Evolutionary conservation across 2,888 invertebrate genomes (phyloP), one percentile per base, ranked within the genome.

Genomic region (Sarcophaga subvicina): DNA sequence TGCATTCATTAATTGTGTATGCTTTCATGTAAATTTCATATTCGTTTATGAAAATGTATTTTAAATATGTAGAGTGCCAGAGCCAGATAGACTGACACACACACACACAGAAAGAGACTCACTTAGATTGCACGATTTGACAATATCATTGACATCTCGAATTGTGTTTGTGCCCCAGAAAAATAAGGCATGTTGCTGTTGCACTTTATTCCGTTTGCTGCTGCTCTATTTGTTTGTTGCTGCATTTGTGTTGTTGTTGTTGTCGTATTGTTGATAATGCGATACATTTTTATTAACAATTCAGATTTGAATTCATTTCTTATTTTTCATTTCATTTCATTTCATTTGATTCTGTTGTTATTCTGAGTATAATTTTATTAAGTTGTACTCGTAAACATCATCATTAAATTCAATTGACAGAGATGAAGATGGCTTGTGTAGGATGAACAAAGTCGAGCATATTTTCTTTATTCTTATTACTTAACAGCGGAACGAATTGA

Each of bases 251-350:
- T 75, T 76, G 25, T 22, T 75, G 62, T 59, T 72, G 49, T 66
- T 66, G 12, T 78, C 69, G 20, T 37, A 37, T 76, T 37, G 45
- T 64, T 82, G 63, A 76, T 70, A 82, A 76, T 77, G 27, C 76
- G 71, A 83, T 83, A 83, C 82, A 72, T 77, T 77, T 77, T 77
- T 83, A 77, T 77, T 77, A 83, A 83, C 63, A 66, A 83, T 78
- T 77, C 59, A 70, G 64, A 59, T 64, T n/a, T 64, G 17, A 37
- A 27, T 80, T 59, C 54, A 22, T 69, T 49, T 17, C 27, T 70
- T 70, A 2, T 49, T 70, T 25, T n/a, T 37, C 10, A 27, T 27
- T 27, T 27, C 54, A 27, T 27, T 27, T 37, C 37, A 6, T 6
- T 6, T 37, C 37, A 37, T 37, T 37, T 37, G 37, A 37, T 37